Conservation (phyloP, 2,888 invertebrate genomes). For the Lepeophtheirus nordmannii region DNA sequence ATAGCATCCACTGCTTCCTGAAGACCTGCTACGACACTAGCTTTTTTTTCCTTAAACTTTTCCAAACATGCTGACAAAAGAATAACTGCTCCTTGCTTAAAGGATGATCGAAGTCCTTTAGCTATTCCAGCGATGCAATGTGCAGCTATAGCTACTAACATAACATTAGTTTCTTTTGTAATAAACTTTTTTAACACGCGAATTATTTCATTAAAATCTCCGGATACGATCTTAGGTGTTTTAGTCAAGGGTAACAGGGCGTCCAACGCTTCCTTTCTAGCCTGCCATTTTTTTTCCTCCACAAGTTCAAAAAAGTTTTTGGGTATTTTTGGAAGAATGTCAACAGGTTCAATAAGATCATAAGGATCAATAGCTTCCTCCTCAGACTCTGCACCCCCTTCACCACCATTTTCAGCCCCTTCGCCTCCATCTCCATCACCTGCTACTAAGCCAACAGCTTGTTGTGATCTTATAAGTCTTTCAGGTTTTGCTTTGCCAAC, state of each 20-base stretch:
- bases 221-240: constrained; percentile 68
- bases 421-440: constrained; percentile 42
- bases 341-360: constrained; percentile 77
- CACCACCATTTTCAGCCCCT: constrained; percentile 26
- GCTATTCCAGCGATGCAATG: constrained; percentile 70
- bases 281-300: constrained; percentile 92
- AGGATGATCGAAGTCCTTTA: constrained; percentile 67
- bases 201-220: constrained; percentile 81
- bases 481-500: constrained; percentile 49
- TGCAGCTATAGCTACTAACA: constrained; percentile 70
- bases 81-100: constrained; percentile 61
- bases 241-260: constrained; percentile 52
- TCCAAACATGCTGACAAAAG: constrained; percentile 66
- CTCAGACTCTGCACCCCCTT: constrained; percentile 37
- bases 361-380: constrained; percentile 62
- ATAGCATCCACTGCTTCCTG: constrained; percentile 80
- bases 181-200: constrained; percentile 75
- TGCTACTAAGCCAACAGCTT: constrained; percentile 37
- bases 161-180: constrained; percentile 84
- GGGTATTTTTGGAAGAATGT: constrained; percentile 77
- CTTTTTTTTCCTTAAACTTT: constrained; percentile 95
- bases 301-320: constrained; percentile 77
- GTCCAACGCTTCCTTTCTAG: constrained; percentile 81
- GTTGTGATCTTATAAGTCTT: constrained; percentile 65
- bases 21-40: constrained; percentile 66